Evolutionary conservation across 2,113 vertebrate species (phyloP), one percentile per base, ranked within the genome.

Genomic region (Sinocyclocheilus grahami): DNA sequence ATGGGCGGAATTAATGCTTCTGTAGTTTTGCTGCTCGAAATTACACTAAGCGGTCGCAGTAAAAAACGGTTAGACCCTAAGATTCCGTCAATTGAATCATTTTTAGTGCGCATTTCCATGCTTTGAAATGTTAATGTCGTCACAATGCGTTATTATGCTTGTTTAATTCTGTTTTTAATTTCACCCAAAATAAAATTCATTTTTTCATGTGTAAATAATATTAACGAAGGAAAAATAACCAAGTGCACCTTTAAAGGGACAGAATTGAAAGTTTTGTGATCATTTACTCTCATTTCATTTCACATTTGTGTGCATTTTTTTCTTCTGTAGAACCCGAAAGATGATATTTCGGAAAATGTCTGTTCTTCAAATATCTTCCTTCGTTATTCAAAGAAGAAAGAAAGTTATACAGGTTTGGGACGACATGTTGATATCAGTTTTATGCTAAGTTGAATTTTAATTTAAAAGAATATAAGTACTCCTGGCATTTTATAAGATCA

Each of bases 81-180:
- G 63, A 82, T 82, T 82, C 80, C 80, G 63, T 37, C 80, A 69
- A 82, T 82, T 82, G 63, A 69, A 63, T 22, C 5, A 12, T 46
- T 71, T 69, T 53, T 51, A 65, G 51, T 33, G 39, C 6, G 4
- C 24, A 22, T 80, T 62, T 80, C 30, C 78, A 62, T 24, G 55
- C 58, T 63, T 81, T 76, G n/a, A 76, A 76, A 76, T 48, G 5
- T 20, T 78, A 78, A 78, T 51, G 9, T 78, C 48, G 48, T 27
- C 76, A 78, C 27, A 78, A 33, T 33, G 76, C 14, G 30, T 53
- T 55, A 27, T 78, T 30, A 5, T 78, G 16, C 4, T 55, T 42
- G 37, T 74, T 74, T 9, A 11, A 18, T 33, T 20, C 1, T 0
- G n/a, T 48, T 22, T 60, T 22, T 8, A 8, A 22, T 60, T 60